phyloP scores from a whole-genome alignment of 2,888 invertebrate genomes.

The Philonicus albiceps region DNA sequence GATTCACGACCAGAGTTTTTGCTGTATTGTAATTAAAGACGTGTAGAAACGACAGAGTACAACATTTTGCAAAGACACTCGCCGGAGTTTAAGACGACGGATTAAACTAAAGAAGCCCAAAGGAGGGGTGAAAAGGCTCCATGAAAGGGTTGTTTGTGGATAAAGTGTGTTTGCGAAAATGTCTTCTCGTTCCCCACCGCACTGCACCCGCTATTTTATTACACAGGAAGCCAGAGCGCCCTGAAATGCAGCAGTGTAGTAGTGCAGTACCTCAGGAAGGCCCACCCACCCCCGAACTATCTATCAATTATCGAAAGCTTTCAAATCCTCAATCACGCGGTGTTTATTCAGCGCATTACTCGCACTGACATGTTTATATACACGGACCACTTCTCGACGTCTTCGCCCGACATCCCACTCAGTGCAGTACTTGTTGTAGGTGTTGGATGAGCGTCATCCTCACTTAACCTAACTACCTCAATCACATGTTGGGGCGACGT shows the following conservation, averaged over 20 bases:
- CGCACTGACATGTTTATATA: constrained; percentile 37
- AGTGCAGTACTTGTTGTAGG: constrained; percentile 21
- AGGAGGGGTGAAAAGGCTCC: background rate
- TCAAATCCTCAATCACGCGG: constrained; percentile 39
- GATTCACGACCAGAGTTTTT: background rate
- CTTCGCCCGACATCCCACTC: constrained; percentile 1
- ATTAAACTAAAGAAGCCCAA: background rate
- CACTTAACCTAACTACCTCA: constrained; percentile 30
- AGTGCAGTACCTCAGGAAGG: background rate
- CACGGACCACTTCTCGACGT: constrained; percentile 20
- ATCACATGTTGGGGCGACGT: constrained; percentile 16
- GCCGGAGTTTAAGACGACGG: background rate
- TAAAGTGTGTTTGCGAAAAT: background rate
- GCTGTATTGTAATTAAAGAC: background rate
- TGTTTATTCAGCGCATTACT: constrained; percentile 39
- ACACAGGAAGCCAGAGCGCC: background rate
- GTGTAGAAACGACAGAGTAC: background rate
- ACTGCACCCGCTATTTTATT: background rate
- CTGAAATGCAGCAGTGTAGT: background rate
- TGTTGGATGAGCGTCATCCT: constrained; percentile 29
- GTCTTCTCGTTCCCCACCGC: background rate
- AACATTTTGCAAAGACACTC: background rate
- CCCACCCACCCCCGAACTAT: background rate
- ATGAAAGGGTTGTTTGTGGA: background rate
- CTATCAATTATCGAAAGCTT: constrained; percentile 39